phyloP scores from a whole-genome alignment of 2,113 vertebrate genomes.

The Nesospiza acunhae region DNA sequence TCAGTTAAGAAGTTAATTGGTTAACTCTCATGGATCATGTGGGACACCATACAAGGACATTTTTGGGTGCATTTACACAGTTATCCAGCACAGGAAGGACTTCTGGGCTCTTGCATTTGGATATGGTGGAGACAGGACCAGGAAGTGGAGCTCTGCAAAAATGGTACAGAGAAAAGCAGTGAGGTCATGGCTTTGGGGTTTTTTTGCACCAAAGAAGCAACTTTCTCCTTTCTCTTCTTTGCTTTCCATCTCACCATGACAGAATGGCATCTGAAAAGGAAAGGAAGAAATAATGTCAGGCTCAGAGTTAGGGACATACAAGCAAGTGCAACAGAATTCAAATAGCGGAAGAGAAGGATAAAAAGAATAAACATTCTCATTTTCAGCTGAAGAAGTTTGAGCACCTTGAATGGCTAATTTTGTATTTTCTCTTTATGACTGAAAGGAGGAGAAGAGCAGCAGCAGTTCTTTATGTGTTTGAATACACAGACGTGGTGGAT shows the following conservation, averaged over 20 bases:
- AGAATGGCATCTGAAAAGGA: neutral
- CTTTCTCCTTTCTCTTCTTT: neutral
- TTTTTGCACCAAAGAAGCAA: neutral
- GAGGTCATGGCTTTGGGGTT: neutral
- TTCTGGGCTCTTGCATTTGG: neutral
- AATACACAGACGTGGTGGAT: neutral
- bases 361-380: neutral
- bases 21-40: neutral
- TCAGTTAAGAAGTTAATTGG: neutral
- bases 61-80: neutral
- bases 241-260: neutral
- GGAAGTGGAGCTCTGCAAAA: neutral
- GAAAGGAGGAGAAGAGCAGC: neutral
- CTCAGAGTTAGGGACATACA: neutral
- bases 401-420: neutral
- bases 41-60: neutral
- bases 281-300: neutral
- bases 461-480: neutral
- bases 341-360: neutral
- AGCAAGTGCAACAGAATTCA: neutral
- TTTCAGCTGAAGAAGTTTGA: neutral
- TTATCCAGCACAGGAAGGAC: accelerated
- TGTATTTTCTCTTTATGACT: neutral
- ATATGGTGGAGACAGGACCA: neutral
- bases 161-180: neutral